Evolutionary conservation across 53 echinoderm and acorn worm genomes (phyloP).

Genomic region (Luidia sarsii): DNA sequence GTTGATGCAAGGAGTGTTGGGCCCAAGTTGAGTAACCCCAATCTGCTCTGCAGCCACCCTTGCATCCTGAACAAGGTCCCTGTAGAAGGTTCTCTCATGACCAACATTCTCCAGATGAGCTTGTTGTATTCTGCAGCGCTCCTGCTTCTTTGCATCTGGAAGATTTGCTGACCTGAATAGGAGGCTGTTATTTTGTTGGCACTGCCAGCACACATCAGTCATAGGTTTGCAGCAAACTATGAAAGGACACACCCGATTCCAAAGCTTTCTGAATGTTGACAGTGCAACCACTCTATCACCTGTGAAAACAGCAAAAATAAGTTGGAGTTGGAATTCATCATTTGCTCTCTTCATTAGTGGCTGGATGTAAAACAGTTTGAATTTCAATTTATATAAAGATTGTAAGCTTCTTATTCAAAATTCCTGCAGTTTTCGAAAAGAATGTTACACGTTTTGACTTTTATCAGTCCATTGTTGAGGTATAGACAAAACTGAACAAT

Average conservation of each 20-base stretch:
- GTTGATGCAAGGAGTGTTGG: background rate
- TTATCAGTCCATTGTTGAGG: no score
- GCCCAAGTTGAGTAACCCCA: no score
- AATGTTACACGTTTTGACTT: no score
- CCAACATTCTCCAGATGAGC: slow-evolving; percentile 36
- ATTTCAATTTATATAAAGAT: no score
- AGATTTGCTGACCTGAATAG: slow-evolving; percentile 39
- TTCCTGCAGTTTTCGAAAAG: no score
- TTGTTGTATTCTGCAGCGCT: slow-evolving; percentile 4
- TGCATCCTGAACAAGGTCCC: background rate
- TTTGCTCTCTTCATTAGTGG: no score
- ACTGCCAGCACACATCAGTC: slow-evolving; percentile 60
- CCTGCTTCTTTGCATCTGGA: slow-evolving; percentile 21
- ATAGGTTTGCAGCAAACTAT: slow-evolving; percentile 14
- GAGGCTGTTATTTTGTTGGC: slow-evolving; percentile 38
- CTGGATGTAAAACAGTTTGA: no score
- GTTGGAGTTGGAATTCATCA: no score
- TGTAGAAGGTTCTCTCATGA: slow-evolving; percentile 2
- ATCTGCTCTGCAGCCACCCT: background rate
- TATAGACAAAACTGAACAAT: no score
- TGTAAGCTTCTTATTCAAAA: no score
- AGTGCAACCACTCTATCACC: background rate
- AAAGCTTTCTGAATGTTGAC: slow-evolving; percentile 2
- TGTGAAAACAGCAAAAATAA: no score
- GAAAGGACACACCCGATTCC: background rate